Base-by-base conservation (phyloP, 1,140 invertebrate species). In the Mesaphorura yosii region DNA sequence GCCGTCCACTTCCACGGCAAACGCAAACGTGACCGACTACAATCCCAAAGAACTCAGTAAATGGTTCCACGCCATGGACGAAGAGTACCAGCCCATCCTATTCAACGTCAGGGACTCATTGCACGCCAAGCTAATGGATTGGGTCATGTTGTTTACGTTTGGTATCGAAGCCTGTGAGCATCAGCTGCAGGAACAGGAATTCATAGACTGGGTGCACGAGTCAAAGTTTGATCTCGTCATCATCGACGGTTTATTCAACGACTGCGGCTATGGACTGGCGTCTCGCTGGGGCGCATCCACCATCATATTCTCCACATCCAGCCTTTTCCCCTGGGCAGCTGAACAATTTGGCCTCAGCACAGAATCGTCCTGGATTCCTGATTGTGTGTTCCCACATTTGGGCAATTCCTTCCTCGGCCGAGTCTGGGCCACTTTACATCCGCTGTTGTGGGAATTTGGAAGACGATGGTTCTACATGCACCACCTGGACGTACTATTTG, bases 141-240 rank as follows among this genome's bases (percentile, higher is more conserved):
- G 19, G 25, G 31, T 49, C 25, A 1, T 10, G 12, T 41, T 48
- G 20, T 26, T 37, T 1, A 3, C 2, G 2, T 3, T 29, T 1
- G 47, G 23, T 22, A 2, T n/a, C 6, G 14, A 7, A 1, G 3
- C 41, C 19, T 60, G 54, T 27, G 41, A 60, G 2, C 29, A n/a
- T 17, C 17, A 51, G 14, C 45, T 60, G 2, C 37, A 48, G 17
- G 28, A 50, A 6, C 29, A 51, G 3, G 51, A 50, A 57, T 37
- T 37, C 6, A 6, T 50, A 5, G 29, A 53, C 14, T 60, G 55
- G 50, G 45, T 48, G 19, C 57, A 57, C 3, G 44, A 40, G 23
- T 53, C 47, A 4, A 29, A 53, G 15, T 58, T 53, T 48, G 62
- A 64, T 55, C 41, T 64, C 1, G 53, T 64, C 29, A 40, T 64